Conservation (phyloP, 1,140 invertebrate genomes). For the Drosophila leontia region DNA sequence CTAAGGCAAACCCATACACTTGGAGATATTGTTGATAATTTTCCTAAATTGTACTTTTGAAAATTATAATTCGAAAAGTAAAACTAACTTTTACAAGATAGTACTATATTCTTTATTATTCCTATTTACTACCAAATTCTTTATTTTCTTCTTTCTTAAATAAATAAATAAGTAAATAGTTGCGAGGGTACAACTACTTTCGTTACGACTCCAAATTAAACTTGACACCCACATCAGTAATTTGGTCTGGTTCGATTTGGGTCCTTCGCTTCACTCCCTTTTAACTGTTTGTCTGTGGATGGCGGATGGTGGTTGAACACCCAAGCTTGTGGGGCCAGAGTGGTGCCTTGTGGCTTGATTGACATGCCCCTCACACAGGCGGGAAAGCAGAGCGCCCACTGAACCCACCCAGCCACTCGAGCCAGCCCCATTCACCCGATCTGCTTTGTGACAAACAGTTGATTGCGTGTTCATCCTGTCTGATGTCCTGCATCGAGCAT, state of each 20-base stretch:
- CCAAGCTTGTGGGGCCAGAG: constrained; percentile 37
- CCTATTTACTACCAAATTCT: too few species aligned
- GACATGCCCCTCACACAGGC: constrained; percentile 45
- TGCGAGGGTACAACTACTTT: constrained; percentile 5
- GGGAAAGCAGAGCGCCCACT: not conserved
- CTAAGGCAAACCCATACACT: too few species aligned
- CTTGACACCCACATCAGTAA: constrained; percentile 20
- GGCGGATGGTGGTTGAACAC: constrained; percentile 19
- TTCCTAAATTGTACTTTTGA: not conserved
- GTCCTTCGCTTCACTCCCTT: constrained; percentile 19
- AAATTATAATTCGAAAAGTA: not conserved
- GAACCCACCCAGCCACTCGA: constrained; percentile 26
- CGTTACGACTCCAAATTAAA: constrained; percentile 1
- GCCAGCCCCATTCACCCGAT: constrained; percentile 18
- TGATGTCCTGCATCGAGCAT: constrained; percentile 48
- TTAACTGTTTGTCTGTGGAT: constrained; percentile 1
- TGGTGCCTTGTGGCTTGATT: constrained; percentile 59
- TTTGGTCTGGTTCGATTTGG: constrained; percentile 14
- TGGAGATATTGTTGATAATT: not conserved
- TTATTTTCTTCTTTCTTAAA: too few species aligned
- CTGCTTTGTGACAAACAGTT: constrained; percentile 73
- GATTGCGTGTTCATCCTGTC: constrained; percentile 71
- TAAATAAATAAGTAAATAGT: not conserved
- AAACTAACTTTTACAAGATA: too few species aligned
- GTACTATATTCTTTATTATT: too few species aligned